Conservation (phyloP, 2,888 invertebrate genomes). For the Philaethria dido region DNA sequence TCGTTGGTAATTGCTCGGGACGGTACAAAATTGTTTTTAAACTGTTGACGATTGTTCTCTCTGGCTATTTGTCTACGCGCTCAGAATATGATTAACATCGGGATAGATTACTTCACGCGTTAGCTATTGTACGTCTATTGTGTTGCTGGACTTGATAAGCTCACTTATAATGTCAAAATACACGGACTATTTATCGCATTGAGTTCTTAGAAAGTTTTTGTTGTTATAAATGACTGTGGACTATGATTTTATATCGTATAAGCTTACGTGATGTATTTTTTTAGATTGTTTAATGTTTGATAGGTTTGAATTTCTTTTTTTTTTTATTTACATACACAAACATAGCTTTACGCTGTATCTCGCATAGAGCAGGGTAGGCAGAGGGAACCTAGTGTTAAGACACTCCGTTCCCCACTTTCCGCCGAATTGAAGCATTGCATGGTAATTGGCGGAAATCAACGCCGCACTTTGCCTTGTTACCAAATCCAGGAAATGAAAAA, state of each 20-base stretch:
- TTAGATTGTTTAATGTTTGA: constrained; percentile 7
- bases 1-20: constrained; percentile 77
- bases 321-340: no score
- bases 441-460: no score
- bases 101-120: constrained; percentile 62
- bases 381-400: no score
- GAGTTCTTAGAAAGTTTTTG: constrained; percentile 21
- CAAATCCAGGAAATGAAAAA: no score
- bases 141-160: constrained; percentile 14
- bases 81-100: constrained; percentile 71
- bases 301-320: no score
- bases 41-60: constrained; percentile 78
- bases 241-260: not conserved
- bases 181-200: constrained; percentile 16
- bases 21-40: constrained; percentile 80
- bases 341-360: no score
- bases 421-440: no score
- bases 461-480: no score
- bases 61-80: constrained; percentile 80
- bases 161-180: constrained; percentile 28
- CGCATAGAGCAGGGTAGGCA: no score
- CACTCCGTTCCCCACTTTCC: no score
- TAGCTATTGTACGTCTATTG: constrained; percentile 45
- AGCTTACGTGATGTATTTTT: constrained; percentile 10
- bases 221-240: not conserved